Evolutionary conservation across 2,113 vertebrate genomes (phyloP).

Genomic region (Alosa alosa): DNA sequence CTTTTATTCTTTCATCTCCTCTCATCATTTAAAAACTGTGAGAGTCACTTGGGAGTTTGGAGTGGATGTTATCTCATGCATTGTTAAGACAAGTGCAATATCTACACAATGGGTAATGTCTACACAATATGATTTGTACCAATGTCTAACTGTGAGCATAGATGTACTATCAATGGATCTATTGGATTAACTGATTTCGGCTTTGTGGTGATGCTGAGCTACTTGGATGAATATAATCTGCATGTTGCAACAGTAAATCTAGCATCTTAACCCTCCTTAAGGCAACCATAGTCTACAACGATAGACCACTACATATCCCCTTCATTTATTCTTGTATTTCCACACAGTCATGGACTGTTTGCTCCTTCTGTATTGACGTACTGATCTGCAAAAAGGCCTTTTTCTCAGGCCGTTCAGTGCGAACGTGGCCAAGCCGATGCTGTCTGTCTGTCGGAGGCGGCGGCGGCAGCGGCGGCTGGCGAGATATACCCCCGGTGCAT

Average conservation of each 20-base stretch:
- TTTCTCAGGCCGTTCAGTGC: background rate
- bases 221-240: background rate
- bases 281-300: background rate
- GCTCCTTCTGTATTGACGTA: background rate
- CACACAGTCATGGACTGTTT: background rate
- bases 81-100: background rate
- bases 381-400: background rate
- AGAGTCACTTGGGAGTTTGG: slow-evolving; percentile 1
- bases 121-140: background rate
- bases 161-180: background rate
- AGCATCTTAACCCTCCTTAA: background rate
- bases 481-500: slow-evolving; percentile 75
- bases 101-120: background rate
- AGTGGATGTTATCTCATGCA: background rate
- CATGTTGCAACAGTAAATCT: background rate
- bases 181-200: background rate
- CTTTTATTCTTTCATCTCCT: slow-evolving; percentile 14
- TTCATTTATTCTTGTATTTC: background rate
- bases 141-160: background rate
- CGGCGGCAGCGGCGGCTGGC: slow-evolving; percentile 51
- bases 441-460: background rate
- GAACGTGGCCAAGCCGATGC: background rate
- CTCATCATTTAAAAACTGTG: background rate
- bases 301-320: background rate
- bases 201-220: background rate